Conservation (phyloP, 2,113 vertebrate species). For the Pimephales promelas region DNA sequence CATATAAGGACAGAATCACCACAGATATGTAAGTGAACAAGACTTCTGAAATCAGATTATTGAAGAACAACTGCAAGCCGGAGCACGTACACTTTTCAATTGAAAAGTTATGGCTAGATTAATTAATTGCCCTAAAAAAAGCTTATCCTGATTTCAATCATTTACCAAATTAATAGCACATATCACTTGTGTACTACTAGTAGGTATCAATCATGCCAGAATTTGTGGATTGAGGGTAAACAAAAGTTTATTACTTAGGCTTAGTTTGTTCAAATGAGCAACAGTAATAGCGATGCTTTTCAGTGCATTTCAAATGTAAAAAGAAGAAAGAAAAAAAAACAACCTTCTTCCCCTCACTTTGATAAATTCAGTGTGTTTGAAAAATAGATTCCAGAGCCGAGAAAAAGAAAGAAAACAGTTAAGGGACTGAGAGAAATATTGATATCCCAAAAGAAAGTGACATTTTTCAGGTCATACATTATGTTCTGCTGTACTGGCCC, state of each 20-base stretch:
- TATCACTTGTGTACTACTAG: neutral
- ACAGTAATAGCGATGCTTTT: neutral
- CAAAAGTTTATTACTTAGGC: neutral
- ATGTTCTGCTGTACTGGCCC: neutral
- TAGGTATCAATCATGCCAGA: neutral
- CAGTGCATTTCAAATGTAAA: too few relatives aligned
- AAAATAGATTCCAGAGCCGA: neutral
- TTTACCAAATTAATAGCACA: neutral
- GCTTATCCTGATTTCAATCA: neutral
- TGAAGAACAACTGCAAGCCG: neutral
- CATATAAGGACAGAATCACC: neutral
- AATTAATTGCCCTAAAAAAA: neutral
- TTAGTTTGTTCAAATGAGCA: neutral
- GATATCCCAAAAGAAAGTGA: neutral
- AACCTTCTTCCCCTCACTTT: neutral
- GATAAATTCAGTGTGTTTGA: neutral
- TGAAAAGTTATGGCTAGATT: neutral
- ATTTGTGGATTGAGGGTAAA: neutral
- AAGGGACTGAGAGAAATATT: neutral
- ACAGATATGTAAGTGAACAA: neutral
- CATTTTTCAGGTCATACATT: constrained; percentile 9
- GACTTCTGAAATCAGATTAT: neutral
- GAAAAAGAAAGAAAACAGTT: neutral
- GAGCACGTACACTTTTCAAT: neutral
- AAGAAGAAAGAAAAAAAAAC: too few relatives aligned